These are phyloP conservation scores for Paratrypauchen microcephalus DNA, from an alignment of 2,797 vertebrate genomes.

Conservation along the genomic window DNA sequence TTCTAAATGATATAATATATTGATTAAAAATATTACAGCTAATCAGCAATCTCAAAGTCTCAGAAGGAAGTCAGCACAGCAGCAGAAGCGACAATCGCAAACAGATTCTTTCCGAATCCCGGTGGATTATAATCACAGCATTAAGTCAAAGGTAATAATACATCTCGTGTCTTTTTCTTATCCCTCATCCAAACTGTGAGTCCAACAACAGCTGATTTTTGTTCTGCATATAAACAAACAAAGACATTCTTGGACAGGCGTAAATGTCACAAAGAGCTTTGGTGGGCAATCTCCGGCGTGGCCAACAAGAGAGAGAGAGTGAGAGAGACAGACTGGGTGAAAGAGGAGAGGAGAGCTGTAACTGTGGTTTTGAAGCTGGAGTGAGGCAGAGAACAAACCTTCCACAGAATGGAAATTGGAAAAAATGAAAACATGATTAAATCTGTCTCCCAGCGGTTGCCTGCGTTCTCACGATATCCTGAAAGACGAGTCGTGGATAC, in stretches of 20 bases:
- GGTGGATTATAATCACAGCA: slow-evolving; percentile 16
- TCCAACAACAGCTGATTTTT: slow-evolving; percentile 46
- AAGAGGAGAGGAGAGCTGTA: slow-evolving; percentile 23
- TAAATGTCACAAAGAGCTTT: slow-evolving; percentile 44
- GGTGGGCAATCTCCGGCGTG: slow-evolving; percentile 24
- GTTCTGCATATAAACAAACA: slow-evolving; percentile 46
- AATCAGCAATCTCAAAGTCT: neutral
- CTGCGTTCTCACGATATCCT: slow-evolving; percentile 55
- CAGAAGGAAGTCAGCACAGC: neutral
- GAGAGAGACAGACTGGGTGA: neutral
- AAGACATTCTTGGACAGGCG: slow-evolving; percentile 39
- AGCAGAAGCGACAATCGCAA: neutral
- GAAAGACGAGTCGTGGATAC: slow-evolving; percentile 40
- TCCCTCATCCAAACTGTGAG: slow-evolving; percentile 16
- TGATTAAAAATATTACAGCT: neutral
- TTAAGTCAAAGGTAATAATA: slow-evolving; percentile 31
- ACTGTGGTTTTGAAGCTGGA: slow-evolving; percentile 37
- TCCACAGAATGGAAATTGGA: slow-evolving; percentile 49
- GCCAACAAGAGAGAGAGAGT: neutral
- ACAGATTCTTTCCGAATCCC: slow-evolving; percentile 22
- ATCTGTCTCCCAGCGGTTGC: slow-evolving; percentile 49
- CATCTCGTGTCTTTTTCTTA: slow-evolving; percentile 24
- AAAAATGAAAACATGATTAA: slow-evolving; percentile 61
- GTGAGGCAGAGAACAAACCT: slow-evolving; percentile 38
- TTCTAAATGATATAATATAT: neutral